phyloP scores from a whole-genome alignment of 2,797 vertebrate species.

The Chromis chromis region DNA sequence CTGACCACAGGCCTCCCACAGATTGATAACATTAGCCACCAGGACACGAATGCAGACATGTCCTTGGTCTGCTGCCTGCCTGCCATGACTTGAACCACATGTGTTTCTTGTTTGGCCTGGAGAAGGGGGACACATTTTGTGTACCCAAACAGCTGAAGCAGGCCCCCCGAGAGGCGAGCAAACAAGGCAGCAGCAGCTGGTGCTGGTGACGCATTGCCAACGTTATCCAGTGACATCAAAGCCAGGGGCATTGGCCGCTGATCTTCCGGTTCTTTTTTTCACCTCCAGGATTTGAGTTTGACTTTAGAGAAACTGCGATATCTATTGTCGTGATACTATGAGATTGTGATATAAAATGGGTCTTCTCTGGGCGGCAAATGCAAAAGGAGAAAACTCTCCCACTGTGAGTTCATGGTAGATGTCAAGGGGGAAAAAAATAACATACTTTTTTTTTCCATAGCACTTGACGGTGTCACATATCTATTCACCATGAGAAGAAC shows the following conservation, averaged over 20 bases:
- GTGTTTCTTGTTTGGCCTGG: conserved; percentile 77
- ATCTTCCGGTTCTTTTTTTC: conserved; percentile 64
- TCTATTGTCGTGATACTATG: conserved; percentile 11
- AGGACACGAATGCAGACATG: conserved; percentile 61
- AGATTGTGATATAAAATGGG: background rate
- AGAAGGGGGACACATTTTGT: conserved; percentile 68
- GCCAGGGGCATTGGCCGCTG: conserved; percentile 51
- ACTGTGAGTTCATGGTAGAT: too few relatives aligned
- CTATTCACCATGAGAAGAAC: background rate
- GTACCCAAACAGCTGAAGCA: conserved; percentile 79
- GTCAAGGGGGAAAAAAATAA: too few relatives aligned
- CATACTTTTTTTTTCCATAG: too few relatives aligned
- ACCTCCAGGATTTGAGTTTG: conserved; percentile 44
- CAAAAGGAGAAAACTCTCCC: background rate
- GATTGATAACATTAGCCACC: conserved; percentile 60
- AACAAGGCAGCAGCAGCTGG: conserved; percentile 77
- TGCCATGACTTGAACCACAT: conserved; percentile 74
- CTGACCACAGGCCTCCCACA: conserved; percentile 17
- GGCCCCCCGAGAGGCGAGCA: conserved; percentile 62
- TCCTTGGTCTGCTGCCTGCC: conserved; percentile 60
- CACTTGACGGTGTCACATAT: too few relatives aligned
- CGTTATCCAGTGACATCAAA: conserved; percentile 75
- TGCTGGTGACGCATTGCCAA: conserved; percentile 73
- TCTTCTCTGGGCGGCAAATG: conserved; percentile 2
- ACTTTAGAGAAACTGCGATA: conserved; percentile 20